Base-by-base conservation (phyloP, 2,888 invertebrate species). In the Coenonympha glycerion region DNA sequence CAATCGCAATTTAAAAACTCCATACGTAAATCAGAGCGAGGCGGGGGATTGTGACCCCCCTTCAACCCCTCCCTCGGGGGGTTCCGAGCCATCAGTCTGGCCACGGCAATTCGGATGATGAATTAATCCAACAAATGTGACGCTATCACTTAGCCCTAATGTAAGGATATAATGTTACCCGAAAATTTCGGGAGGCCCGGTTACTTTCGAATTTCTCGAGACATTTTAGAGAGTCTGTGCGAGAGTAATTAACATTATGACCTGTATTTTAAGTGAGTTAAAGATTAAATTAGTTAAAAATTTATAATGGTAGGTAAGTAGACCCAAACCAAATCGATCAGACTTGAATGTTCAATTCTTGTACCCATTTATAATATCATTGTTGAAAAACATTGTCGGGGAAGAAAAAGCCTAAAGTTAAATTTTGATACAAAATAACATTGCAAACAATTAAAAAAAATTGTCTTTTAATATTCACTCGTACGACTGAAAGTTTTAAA, bases 71-170 rank as follows among this genome's bases (percentile, higher is more conserved):
- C 49, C 52, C 49, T 55, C 58, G 58, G 55, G 62, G 59, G 78
- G 74, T 81, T 83, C 78, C 80, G 79, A 79, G 68, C 85, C 87
- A 86, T 86, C 87, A 86, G 84, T 83, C 83, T 86, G 85, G 87
- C 85, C 87, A 82, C 83, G 86, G 88, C 87, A 86, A 87, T 87
- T 84, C 85, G 76, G 87, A 87, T 87, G 87, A 87, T 87, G 87
- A 87, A 87, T 87, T 87, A 87, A 87, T 87, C 87, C 82, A 83
- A 81, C 86, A 87, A 87, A 87, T 86, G 87, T 87, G 87, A 84
- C 86, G 86, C 77, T 83, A 87, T 87, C 87, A 86, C 87, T 87
- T 87, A 85, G 87, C 86, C 79, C 82, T 87, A 87, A 87, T 87
- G 87, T 81, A 85, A 73, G 85, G 85, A 78, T 87, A 84, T 87